Conservation (phyloP, 1,140 invertebrate species). For the Drosophila nebulosa region DNA sequence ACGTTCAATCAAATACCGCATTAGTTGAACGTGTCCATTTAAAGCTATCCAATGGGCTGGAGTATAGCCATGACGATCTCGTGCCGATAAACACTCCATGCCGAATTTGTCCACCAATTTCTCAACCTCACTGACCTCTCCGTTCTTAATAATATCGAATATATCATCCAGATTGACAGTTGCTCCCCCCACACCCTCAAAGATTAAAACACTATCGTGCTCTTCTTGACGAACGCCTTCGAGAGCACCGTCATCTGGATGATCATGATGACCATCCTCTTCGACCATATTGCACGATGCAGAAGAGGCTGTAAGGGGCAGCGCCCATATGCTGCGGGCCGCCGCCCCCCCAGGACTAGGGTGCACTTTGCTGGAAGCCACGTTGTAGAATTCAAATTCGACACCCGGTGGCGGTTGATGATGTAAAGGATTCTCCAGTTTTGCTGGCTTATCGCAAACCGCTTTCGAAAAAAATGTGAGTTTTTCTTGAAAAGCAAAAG, state of each 20-base stretch:
- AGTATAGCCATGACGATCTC: conserved; percentile 95
- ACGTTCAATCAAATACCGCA: conserved; percentile 91
- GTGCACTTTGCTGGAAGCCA: conserved; percentile 83
- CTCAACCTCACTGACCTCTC: conserved; percentile 89
- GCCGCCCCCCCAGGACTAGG: conserved; percentile 91
- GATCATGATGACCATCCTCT: conserved; percentile 81
- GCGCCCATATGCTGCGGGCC: conserved; percentile 91
- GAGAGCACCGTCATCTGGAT: conserved; percentile 32
- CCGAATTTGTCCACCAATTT: conserved; percentile 89
- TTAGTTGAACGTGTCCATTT: conserved; percentile 91
- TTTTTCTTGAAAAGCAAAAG: not conserved
- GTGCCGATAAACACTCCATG: conserved; percentile 86
- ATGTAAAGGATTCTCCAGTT: conserved; percentile 79
- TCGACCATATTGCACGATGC: conserved; percentile 87
- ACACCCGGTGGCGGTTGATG: conserved; percentile 70
- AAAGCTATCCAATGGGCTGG: conserved; percentile 95
- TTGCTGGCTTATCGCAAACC: conserved; percentile 54
- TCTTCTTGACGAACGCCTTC: conserved; percentile 58
- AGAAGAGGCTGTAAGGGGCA: conserved; percentile 83
- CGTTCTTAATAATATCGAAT: conserved; percentile 79
- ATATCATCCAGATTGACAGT: conserved; percentile 81
- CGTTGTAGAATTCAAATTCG: conserved; percentile 79
- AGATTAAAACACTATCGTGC: conserved; percentile 66
- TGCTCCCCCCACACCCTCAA: conserved; percentile 79
- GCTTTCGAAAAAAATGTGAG: conserved; percentile 7